Percentiles rank a stretch among this genome's conserved stretches.
Evolutionary conservation across 2,113 vertebrate genomes (phyloP).

Genomic region (Xenopus borealis): DNA sequence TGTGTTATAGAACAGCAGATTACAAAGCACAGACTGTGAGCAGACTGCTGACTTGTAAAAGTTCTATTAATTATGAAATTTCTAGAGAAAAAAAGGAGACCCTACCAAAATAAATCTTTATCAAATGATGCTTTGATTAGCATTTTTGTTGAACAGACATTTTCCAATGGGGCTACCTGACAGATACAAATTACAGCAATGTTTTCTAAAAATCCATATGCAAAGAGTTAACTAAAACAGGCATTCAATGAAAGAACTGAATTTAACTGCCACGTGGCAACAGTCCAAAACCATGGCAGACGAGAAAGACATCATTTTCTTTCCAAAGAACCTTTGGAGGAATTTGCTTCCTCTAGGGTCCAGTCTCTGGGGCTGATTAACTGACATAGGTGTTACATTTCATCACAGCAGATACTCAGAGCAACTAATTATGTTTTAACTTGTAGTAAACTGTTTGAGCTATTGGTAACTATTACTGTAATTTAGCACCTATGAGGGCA

Average conservation of each 20-base stretch:
- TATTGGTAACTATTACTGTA: too few relatives aligned
- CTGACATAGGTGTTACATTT: too few relatives aligned
- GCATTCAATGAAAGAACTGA: background rate
- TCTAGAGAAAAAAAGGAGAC: constrained; percentile 49
- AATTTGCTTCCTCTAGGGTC: too few relatives aligned
- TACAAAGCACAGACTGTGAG: constrained; percentile 56
- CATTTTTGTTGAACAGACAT: constrained; percentile 17
- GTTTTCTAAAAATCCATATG: background rate
- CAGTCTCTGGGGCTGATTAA: too few relatives aligned
- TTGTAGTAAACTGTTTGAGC: too few relatives aligned
- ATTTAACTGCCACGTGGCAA: background rate
- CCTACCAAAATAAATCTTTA: constrained; percentile 19
- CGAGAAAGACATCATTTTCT: too few relatives aligned
- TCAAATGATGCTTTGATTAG: constrained; percentile 16
- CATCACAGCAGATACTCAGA: too few relatives aligned
- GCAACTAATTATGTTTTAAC: too few relatives aligned
- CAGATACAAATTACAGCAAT: constrained; percentile 3
- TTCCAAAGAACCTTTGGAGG: too few relatives aligned
- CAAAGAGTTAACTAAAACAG: constrained; percentile 1
- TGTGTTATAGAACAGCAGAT: constrained; percentile 44
- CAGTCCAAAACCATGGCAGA: background rate
- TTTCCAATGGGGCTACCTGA: background rate
- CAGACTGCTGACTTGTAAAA: constrained; percentile 58
- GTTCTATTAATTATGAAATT: constrained; percentile 66
- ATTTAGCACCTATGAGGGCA: too few relatives aligned